phyloP scores from a whole-genome alignment of 2,888 invertebrate species.

The Phaedon cochleariae region DNA sequence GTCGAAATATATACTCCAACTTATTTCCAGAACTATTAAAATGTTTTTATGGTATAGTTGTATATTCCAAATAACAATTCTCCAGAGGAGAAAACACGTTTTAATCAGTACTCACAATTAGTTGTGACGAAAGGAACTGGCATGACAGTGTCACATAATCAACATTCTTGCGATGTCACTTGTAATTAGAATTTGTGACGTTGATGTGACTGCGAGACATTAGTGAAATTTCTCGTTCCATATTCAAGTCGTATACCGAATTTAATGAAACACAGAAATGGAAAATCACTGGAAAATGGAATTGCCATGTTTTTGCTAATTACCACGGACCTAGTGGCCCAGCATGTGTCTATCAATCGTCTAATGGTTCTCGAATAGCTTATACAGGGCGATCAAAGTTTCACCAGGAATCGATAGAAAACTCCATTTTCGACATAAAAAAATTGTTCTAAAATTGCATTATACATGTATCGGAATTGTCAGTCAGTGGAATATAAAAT shows the following conservation, averaged over 20 bases:
- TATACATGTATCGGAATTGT: too few relatives aligned
- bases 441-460: too few relatives aligned
- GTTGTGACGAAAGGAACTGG: not conserved
- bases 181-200: not conserved
- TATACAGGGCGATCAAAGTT: too few relatives aligned
- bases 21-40: too few relatives aligned
- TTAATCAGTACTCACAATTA: not conserved
- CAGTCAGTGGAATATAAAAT: too few relatives aligned
- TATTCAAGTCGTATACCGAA: not conserved
- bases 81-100: too few relatives aligned
- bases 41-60: too few relatives aligned
- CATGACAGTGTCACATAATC: not conserved
- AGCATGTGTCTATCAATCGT: not conserved
- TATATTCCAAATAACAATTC: too few relatives aligned
- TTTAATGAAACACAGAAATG: not conserved
- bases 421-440: too few relatives aligned
- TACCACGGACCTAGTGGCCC: not conserved
- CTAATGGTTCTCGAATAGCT: too few relatives aligned
- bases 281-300: not conserved
- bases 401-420: too few relatives aligned
- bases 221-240: not conserved
- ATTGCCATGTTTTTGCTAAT: not conserved
- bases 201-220: not conserved
- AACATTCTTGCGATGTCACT: conserved; percentile 1
- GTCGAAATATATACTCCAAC: too few relatives aligned